These are phyloP conservation scores for Temnothorax ravouxi DNA, from an alignment of 2,888 invertebrate species.

Conservation along the genomic window DNA sequence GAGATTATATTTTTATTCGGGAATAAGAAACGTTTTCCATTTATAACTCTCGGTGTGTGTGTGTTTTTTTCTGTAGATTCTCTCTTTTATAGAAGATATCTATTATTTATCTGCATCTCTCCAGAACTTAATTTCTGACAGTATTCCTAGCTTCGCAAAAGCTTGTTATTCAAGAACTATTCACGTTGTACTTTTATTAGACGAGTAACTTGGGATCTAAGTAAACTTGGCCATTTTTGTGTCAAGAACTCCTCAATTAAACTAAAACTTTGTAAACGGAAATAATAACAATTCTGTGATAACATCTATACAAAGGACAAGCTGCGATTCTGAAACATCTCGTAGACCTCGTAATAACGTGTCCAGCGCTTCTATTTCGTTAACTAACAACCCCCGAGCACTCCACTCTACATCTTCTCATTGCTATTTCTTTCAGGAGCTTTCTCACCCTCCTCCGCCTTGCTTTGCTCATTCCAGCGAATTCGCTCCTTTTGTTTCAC, in stretches of 20 bases:
- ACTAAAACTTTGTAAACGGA: not conserved
- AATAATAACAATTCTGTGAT: constrained; percentile 56
- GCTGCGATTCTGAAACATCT: constrained; percentile 8
- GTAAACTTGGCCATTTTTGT: not conserved
- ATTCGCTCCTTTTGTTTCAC: constrained; percentile 64
- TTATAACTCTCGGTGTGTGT: not conserved
- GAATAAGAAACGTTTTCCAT: not conserved
- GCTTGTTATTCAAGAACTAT: not conserved
- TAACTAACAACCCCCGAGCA: constrained; percentile 61
- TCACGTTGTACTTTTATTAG: not conserved
- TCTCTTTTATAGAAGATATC: not conserved
- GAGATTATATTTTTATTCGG: not conserved
- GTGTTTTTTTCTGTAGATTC: not conserved
- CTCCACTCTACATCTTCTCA: constrained; percentile 51
- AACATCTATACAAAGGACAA: not conserved
- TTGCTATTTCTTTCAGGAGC: constrained; percentile 23
- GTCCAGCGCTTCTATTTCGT: constrained; percentile 58
- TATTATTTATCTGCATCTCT: not conserved
- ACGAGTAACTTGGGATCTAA: not conserved
- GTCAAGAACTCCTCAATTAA: not conserved
- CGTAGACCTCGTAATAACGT: constrained; percentile 55
- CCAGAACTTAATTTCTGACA: not conserved
- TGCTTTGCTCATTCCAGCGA: constrained; percentile 33
- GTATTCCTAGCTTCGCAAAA: not conserved
- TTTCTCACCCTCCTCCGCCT: constrained; percentile 28